phyloP scores from a whole-genome alignment of 2,113 vertebrate species.

The Phrynocephalus versicolor region DNA sequence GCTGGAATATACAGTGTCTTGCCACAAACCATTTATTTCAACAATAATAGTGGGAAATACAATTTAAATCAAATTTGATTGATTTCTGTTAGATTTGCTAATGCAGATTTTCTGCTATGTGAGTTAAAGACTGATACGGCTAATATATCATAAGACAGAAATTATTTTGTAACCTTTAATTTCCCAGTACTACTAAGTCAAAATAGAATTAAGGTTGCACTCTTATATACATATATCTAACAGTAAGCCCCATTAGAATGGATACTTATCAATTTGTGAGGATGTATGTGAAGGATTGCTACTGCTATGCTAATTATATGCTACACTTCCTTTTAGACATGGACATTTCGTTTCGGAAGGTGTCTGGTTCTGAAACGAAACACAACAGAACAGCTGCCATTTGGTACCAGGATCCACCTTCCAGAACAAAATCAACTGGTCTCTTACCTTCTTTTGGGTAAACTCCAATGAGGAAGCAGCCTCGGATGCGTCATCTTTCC shows the following conservation, averaged over 20 bases:
- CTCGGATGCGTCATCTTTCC: too few relatives aligned
- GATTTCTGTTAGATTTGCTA: background rate
- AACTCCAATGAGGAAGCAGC: too few relatives aligned
- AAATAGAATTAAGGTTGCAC: background rate
- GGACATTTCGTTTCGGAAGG: too few relatives aligned
- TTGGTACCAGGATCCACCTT: too few relatives aligned
- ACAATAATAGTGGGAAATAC: background rate
- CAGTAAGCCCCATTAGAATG: background rate
- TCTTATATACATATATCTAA: too few relatives aligned
- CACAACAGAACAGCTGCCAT: too few relatives aligned
- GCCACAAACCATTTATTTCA: background rate
- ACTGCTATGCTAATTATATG: background rate
- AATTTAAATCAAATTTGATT: background rate
- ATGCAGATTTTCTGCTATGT: background rate
- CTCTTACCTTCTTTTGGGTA: too few relatives aligned
- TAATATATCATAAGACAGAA: background rate
- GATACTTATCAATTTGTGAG: background rate
- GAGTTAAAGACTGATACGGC: background rate
- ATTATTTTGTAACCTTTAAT: background rate
- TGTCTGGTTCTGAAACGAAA: too few relatives aligned
- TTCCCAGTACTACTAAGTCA: background rate
- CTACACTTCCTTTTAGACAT: too few relatives aligned
- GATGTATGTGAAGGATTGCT: background rate
- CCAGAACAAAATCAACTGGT: too few relatives aligned
- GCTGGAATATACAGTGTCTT: constrained; percentile 1